phyloP scores from a whole-genome alignment of 2,888 invertebrate species.

The Lasioglossum leucozonium region DNA sequence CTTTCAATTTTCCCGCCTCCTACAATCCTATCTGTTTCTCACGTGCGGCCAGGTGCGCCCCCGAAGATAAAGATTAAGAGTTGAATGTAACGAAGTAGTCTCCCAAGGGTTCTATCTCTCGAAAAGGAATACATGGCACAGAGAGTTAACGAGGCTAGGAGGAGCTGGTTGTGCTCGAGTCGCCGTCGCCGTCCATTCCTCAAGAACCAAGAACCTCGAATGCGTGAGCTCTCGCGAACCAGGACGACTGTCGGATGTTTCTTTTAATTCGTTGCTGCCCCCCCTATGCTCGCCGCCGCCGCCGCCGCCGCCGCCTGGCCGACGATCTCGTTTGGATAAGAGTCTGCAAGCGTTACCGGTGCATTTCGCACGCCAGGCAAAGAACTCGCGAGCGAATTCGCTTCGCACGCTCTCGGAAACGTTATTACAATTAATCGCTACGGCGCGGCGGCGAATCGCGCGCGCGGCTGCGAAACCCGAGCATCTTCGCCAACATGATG shows the following conservation, averaged over 20 bases:
- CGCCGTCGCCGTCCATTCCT: not conserved
- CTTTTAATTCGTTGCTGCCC: constrained; percentile 61
- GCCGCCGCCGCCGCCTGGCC: constrained; percentile 37
- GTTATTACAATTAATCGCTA: constrained; percentile 65
- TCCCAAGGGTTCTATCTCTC: not conserved
- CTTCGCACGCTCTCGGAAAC: constrained; percentile 74
- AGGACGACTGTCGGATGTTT: constrained; percentile 63
- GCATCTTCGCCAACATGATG: constrained; percentile 22
- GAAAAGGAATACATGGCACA: not conserved
- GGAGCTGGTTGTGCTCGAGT: not conserved
- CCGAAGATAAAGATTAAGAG: not conserved
- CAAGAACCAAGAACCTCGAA: constrained; percentile 34
- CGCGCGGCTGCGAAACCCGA: constrained; percentile 52
- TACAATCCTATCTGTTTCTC: constrained; percentile 4
- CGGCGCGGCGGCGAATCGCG: constrained; percentile 46
- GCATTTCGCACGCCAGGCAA: constrained; percentile 73
- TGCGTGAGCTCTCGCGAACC: constrained; percentile 25
- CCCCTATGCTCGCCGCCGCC: constrained; percentile 10
- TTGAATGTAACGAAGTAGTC: not conserved
- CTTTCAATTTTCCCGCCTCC: not conserved
- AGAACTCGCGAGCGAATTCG: constrained; percentile 55
- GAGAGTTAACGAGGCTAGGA: not conserved
- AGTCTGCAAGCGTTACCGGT: constrained; percentile 59
- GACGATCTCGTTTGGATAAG: constrained; percentile 69
- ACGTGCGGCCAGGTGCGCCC: not conserved